phyloP scores from a whole-genome alignment of 2,797 vertebrate species.

The Falco naumanni region DNA sequence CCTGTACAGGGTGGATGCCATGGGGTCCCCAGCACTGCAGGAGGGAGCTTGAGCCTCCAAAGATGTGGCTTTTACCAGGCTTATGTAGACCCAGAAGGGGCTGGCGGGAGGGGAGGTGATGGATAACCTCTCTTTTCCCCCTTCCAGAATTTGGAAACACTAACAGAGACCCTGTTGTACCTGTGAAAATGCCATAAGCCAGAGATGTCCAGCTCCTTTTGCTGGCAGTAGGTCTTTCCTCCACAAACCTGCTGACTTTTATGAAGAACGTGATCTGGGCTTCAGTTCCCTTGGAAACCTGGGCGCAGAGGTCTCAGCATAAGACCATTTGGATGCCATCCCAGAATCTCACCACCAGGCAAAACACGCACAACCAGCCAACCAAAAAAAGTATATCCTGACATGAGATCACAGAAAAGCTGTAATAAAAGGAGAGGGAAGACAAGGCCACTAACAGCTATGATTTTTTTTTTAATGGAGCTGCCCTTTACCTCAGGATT shows the following conservation, averaged over 20 bases:
- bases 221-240: neutral
- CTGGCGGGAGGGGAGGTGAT: neutral
- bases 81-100: neutral
- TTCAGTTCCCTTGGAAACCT: neutral
- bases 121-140: no score
- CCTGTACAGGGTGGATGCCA: neutral
- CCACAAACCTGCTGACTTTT: neutral
- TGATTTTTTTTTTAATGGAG: neutral
- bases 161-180: neutral
- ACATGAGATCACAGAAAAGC: neutral
- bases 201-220: neutral
- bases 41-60: neutral
- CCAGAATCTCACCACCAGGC: neutral
- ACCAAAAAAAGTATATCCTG: neutral
- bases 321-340: neutral
- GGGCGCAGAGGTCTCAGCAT: neutral
- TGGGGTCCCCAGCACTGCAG: rapidly evolving
- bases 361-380: neutral
- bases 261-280: neutral
- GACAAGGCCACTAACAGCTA: neutral
- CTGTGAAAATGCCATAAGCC: neutral
- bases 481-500: neutral
- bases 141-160: neutral
- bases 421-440: neutral
- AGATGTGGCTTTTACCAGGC: neutral